Conservation (phyloP, 2,888 invertebrate genomes). For the Selenia dentaria region DNA sequence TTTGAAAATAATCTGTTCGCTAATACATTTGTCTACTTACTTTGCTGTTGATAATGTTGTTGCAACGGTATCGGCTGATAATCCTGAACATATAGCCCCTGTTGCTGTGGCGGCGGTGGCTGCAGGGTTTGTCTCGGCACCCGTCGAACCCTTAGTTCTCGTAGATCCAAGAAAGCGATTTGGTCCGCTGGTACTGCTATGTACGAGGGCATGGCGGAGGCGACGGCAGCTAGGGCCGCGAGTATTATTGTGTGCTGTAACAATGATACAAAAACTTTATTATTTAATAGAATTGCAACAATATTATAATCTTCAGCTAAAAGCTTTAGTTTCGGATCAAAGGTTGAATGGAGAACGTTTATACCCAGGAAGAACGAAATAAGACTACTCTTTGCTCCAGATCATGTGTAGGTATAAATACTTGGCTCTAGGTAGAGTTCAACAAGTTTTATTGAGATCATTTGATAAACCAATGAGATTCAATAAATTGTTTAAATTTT, state of each 20-base stretch:
- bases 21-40: constrained; percentile 57
- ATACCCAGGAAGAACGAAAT: too few relatives aligned
- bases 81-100: constrained; percentile 57
- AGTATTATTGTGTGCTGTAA: constrained; percentile 62
- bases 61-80: constrained; percentile 57
- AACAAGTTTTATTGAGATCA: too few relatives aligned
- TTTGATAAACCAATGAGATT: too few relatives aligned
- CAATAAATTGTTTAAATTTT: too few relatives aligned
- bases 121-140: constrained; percentile 70
- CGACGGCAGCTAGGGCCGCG: constrained; percentile 51
- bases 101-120: constrained; percentile 54
- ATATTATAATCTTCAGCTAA: too few relatives aligned
- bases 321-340: too few relatives aligned
- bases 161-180: constrained; percentile 83
- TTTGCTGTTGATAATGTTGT: constrained; percentile 60
- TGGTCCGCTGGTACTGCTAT: constrained; percentile 86
- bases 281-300: too few relatives aligned
- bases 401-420: too few relatives aligned
- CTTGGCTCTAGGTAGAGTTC: too few relatives aligned
- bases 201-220: constrained; percentile 81
- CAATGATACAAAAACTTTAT: constrained; percentile 16
- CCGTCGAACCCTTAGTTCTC: constrained; percentile 59
- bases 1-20: too few relatives aligned
- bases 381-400: too few relatives aligned
- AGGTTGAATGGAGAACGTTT: too few relatives aligned